Percentiles rank a stretch among this genome's conserved stretches.
Conservation (phyloP, 2,797 vertebrate genomes). For the Calcarius lapponicus region DNA sequence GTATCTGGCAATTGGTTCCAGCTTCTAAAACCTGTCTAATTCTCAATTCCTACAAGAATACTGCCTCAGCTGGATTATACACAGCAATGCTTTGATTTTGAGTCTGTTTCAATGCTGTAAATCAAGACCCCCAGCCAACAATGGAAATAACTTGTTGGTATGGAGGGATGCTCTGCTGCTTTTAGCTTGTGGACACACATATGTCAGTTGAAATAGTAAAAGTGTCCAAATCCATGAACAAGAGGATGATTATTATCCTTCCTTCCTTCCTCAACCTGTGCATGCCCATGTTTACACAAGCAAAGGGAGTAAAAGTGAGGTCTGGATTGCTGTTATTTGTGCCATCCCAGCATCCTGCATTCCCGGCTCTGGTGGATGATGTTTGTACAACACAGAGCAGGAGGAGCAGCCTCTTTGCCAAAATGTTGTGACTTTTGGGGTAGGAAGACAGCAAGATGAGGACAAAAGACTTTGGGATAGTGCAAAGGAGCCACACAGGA, state of each 20-base stretch:
- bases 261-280: background rate
- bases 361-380: background rate
- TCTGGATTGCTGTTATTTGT: background rate
- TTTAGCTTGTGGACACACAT: background rate
- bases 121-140: background rate
- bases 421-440: background rate
- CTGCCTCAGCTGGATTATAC: background rate
- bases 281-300: background rate
- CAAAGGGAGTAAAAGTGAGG: background rate
- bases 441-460: background rate
- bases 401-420: background rate
- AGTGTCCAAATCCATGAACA: background rate
- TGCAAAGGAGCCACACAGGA: rapidly evolving
- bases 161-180: background rate
- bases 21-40: slow-evolving; percentile 60
- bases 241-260: background rate
- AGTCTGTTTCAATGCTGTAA: background rate
- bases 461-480: rapidly evolving
- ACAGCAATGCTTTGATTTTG: background rate
- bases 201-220: background rate
- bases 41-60: slow-evolving; percentile 58
- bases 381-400: background rate
- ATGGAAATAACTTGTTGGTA: background rate
- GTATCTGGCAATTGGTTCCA: slow-evolving; percentile 70
- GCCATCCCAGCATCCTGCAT: background rate